These are phyloP conservation scores for Oncopeltus fasciatus DNA, from an alignment of 1,140 invertebrate genomes.

Conservation along the genomic window DNA sequence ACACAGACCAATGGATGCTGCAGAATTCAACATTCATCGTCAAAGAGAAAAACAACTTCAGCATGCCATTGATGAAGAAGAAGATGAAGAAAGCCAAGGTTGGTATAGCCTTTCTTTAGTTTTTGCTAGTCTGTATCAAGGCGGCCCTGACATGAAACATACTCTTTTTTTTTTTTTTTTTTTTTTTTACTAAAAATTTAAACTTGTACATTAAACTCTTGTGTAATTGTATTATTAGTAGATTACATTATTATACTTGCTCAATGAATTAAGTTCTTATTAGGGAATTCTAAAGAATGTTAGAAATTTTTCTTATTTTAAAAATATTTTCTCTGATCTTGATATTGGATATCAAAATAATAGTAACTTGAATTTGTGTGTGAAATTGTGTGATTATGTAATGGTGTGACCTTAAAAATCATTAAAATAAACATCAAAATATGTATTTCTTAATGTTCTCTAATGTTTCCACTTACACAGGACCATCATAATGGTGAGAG, in stretches of 20 bases:
- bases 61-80: slow-evolving; percentile 60
- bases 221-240: neutral
- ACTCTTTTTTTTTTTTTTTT: neutral
- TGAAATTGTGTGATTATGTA: too few relatives aligned
- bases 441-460: too few relatives aligned
- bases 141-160: neutral
- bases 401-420: too few relatives aligned
- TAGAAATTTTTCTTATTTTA: too few relatives aligned
- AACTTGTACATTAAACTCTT: neutral
- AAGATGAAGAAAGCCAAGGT: slow-evolving; percentile 43
- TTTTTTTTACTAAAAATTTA: neutral
- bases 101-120: neutral
- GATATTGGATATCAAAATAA: too few relatives aligned
- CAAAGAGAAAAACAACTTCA: slow-evolving; percentile 76
- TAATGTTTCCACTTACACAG: too few relatives aligned
- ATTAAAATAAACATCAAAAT: too few relatives aligned
- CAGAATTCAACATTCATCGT: slow-evolving; percentile 74
- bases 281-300: too few relatives aligned
- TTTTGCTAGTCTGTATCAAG: neutral
- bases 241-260: neutral
- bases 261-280: neutral
- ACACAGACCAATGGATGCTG: slow-evolving; percentile 72
- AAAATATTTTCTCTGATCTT: too few relatives aligned
- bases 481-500: too few relatives aligned
- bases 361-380: too few relatives aligned